phyloP scores from a whole-genome alignment of 2,888 invertebrate species.

The Heliothis peltigera region DNA sequence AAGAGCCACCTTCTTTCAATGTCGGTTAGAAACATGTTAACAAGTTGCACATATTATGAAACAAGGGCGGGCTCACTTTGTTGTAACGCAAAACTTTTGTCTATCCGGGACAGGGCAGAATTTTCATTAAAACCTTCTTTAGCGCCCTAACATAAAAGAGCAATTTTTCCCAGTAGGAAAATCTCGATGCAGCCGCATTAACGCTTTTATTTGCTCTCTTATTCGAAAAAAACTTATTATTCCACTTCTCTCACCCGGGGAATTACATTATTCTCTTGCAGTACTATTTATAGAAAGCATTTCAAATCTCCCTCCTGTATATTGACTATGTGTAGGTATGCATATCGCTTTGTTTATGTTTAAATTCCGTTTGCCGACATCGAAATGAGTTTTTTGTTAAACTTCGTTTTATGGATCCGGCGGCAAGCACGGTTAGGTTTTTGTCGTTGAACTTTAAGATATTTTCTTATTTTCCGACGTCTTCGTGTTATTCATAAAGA shows the following conservation, averaged over 20 bases:
- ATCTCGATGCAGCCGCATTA: conserved; percentile 88
- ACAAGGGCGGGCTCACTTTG: conserved; percentile 68
- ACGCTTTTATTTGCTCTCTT: conserved; percentile 86
- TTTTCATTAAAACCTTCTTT: conserved; percentile 87
- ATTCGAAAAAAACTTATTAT: conserved; percentile 87
- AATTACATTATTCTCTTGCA: conserved; percentile 84
- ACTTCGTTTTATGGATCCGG: conserved; percentile 46
- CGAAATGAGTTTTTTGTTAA: conserved; percentile 46
- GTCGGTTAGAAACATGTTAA: conserved; percentile 59
- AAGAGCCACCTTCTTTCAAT: conserved; percentile 23
- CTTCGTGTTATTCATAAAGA: conserved; percentile 38
- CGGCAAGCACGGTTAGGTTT: conserved; percentile 35
- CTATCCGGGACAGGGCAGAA: conserved; percentile 77
- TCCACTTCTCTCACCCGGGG: conserved; percentile 82
- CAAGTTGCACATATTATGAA: conserved; percentile 65
- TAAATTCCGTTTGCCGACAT: conserved; percentile 39
- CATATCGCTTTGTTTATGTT: conserved; percentile 52
- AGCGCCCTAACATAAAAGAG: conserved; percentile 84
- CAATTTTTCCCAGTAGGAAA: conserved; percentile 85
- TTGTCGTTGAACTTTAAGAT: conserved; percentile 43
- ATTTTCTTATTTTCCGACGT: conserved; percentile 42
- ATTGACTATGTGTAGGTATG: conserved; percentile 7
- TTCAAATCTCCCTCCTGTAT: conserved; percentile 51
- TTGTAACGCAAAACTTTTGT: conserved; percentile 75
- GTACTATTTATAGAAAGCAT: conserved; percentile 78